A percentile compares a stretch with the other conserved stretches of the same genome.
Evolutionary conservation across 2,113 vertebrate genomes (phyloP).

Genomic region (Carollia perspicillata): DNA sequence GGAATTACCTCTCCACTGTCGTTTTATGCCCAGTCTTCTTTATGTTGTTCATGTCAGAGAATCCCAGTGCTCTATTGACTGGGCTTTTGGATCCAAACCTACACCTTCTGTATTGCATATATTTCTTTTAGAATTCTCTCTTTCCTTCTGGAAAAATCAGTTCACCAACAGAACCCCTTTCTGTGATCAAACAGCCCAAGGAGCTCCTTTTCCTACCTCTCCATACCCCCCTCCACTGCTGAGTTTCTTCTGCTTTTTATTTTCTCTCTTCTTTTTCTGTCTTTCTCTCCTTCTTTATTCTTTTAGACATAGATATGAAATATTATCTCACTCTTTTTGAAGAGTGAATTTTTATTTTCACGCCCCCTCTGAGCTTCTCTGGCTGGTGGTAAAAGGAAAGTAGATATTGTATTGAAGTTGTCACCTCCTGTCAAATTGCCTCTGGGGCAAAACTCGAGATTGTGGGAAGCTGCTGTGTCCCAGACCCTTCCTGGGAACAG

Average conservation of each 20-base stretch:
- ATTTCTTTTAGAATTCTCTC: not conserved
- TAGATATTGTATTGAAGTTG: not conserved
- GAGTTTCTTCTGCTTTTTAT: not conserved
- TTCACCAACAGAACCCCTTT: not conserved
- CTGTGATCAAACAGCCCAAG: not conserved
- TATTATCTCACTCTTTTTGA: not conserved
- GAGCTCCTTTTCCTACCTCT: not conserved
- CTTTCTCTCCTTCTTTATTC: not conserved
- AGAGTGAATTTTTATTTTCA: not conserved
- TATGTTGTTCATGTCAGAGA: not conserved
- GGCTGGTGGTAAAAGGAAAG: not conserved
- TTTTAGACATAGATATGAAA: not conserved
- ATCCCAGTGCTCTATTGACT: not conserved
- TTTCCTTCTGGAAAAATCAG: constrained; percentile 23
- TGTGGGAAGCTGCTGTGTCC: not conserved
- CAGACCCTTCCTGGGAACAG: not conserved
- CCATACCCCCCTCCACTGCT: fast-evolving
- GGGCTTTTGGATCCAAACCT: not conserved
- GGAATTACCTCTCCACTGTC: not conserved
- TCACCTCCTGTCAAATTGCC: not conserved
- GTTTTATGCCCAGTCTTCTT: not conserved
- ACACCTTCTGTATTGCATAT: not conserved
- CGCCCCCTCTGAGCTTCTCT: not conserved
- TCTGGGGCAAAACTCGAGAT: not conserved
- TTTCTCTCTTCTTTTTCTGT: not conserved